phyloP scores from a whole-genome alignment of 2,113 vertebrate species.

The Craseonycteris thonglongyai region DNA sequence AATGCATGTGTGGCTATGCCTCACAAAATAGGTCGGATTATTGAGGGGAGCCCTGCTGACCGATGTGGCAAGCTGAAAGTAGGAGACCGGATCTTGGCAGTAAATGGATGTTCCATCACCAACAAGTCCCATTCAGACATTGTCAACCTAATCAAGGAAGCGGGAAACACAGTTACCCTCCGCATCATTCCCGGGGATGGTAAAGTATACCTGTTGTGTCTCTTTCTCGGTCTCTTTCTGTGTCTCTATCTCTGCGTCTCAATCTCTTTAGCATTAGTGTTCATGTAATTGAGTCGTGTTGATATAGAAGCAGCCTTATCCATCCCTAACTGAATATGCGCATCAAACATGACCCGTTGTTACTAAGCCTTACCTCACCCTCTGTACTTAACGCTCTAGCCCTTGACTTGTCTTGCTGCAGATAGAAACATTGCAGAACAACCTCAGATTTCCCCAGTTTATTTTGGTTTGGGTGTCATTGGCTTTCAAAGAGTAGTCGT shows the following conservation, averaged over 20 bases:
- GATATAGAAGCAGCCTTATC: neutral
- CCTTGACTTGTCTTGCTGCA: slow-evolving; percentile 23
- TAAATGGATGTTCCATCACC: slow-evolving; percentile 98
- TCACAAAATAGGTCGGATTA: slow-evolving; percentile 99
- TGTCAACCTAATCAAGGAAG: slow-evolving; percentile 99
- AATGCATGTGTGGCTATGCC: slow-evolving; percentile 99
- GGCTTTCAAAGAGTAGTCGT: neutral
- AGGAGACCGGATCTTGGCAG: slow-evolving; percentile 98
- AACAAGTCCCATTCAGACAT: slow-evolving; percentile 99
- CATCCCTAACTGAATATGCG: neutral
- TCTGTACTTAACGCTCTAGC: neutral
- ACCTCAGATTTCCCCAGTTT: neutral
- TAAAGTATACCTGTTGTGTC: slow-evolving; percentile 83
- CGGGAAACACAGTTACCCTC: slow-evolving; percentile 97
- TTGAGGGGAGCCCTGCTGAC: slow-evolving; percentile 98
- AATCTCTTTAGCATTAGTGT: neutral
- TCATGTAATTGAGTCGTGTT: neutral
- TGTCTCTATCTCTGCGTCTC: neutral
- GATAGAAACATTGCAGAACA: neutral
- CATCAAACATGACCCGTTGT: neutral
- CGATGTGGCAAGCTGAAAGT: slow-evolving; percentile 99
- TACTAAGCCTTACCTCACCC: neutral
- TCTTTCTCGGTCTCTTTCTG: neutral
- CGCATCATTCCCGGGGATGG: slow-evolving; percentile 99
- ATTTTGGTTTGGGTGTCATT: neutral